Percentiles rank a stretch among this genome's conserved stretches.
phyloP scores from a whole-genome alignment of 2,888 invertebrate species.

The Dorcus parallelipipedus region DNA sequence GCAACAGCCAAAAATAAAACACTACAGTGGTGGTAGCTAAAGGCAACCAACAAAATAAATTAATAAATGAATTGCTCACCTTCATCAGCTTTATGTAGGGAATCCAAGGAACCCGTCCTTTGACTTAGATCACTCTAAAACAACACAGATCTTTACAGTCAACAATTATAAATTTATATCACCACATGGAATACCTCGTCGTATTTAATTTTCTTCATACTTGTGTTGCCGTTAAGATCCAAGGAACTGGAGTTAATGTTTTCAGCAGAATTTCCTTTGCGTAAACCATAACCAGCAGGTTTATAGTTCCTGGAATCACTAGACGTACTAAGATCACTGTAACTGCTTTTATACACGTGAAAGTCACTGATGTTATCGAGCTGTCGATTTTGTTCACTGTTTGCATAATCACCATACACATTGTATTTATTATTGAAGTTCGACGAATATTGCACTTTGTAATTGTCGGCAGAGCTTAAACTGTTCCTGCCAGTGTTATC shows the following conservation, averaged over 20 bases:
- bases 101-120: slow-evolving; percentile 44
- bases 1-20: slow-evolving; percentile 1
- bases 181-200: slow-evolving; percentile 38
- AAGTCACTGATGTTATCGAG: slow-evolving; percentile 28
- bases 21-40: not conserved
- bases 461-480: slow-evolving; percentile 35
- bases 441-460: slow-evolving; percentile 34
- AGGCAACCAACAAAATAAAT: not conserved
- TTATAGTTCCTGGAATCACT: slow-evolving; percentile 22
- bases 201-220: slow-evolving; percentile 45
- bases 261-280: slow-evolving; percentile 44
- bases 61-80: slow-evolving; percentile 32
- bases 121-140: slow-evolving; percentile 40
- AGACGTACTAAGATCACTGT: slow-evolving; percentile 24
- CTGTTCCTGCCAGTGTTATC: slow-evolving; percentile 32
- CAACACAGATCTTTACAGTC: slow-evolving; percentile 5
- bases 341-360: slow-evolving; percentile 24
- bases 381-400: slow-evolving; percentile 15
- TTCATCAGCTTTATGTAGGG: slow-evolving; percentile 44
- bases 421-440: slow-evolving; percentile 14
- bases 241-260: slow-evolving; percentile 38
- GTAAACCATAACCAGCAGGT: slow-evolving; percentile 18
- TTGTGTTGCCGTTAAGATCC: slow-evolving; percentile 38
- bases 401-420: slow-evolving; percentile 12
- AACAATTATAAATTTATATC: not conserved